Conservation (phyloP, 2,113 vertebrate species). For the Natator depressus region DNA sequence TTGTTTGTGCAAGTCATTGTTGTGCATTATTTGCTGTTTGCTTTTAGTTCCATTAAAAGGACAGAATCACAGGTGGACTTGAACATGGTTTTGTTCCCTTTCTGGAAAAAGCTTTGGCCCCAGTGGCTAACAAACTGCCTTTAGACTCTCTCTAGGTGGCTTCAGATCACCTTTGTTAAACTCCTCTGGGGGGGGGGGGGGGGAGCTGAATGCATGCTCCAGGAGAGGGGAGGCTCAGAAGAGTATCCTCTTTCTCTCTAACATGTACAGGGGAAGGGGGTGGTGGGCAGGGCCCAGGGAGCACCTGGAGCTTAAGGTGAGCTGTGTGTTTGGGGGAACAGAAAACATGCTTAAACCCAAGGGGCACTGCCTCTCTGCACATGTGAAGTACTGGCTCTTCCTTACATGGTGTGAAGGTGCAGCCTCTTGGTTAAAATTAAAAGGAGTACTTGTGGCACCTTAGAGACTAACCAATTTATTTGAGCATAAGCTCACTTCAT, state of each 20-base stretch:
- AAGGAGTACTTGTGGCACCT: too few relatives aligned
- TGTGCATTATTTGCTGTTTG: background rate
- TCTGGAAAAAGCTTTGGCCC: background rate
- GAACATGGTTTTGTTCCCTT: background rate
- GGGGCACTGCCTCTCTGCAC: background rate
- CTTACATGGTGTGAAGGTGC: background rate
- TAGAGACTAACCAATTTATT: too few relatives aligned
- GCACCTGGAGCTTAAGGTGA: background rate
- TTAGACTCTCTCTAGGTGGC: background rate
- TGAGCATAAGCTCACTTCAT: too few relatives aligned
- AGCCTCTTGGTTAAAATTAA: background rate
- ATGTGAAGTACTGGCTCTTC: too few relatives aligned
- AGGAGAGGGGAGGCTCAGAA: background rate
- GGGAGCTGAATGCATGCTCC: background rate
- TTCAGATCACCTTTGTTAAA: background rate
- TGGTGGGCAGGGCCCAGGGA: background rate
- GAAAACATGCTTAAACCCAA: background rate
- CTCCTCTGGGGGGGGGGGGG: background rate
- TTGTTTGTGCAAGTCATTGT: background rate
- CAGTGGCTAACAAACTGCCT: background rate
- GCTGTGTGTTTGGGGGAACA: background rate
- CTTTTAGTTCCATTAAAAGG: slow-evolving; percentile 66
- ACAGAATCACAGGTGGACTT: background rate
- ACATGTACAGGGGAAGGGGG: background rate
- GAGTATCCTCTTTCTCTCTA: background rate